phyloP scores from a whole-genome alignment of 2,888 invertebrate species.

The Strigamia crassipes region DNA sequence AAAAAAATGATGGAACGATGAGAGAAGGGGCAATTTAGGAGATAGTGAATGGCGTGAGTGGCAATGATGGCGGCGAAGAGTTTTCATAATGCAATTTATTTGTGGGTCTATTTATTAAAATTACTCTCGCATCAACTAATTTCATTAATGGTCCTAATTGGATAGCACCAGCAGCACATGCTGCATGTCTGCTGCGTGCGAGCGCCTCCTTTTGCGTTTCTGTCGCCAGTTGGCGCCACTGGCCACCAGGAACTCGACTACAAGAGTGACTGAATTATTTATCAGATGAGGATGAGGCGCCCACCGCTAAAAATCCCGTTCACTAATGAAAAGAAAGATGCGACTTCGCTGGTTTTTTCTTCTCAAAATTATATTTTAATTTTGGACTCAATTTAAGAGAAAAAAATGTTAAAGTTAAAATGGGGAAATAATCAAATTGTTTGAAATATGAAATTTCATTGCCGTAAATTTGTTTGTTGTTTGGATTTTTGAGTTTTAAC shows the following conservation, averaged over 20 bases:
- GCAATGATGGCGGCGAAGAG: constrained; percentile 6
- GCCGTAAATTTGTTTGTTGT: background rate
- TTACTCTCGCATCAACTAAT: constrained; percentile 45
- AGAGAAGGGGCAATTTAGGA: background rate
- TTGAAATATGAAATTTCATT: background rate
- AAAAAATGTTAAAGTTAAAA: no score
- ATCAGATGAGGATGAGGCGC: background rate
- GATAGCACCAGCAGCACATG: constrained; percentile 19
- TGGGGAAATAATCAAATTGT: no score
- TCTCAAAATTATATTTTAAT: background rate
- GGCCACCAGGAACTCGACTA: background rate
- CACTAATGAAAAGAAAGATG: background rate
- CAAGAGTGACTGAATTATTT: background rate
- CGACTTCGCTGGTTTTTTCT: background rate
- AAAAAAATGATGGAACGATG: background rate
- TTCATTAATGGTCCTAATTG: constrained; percentile 45
- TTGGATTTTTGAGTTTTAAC: background rate
- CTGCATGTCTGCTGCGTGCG: background rate
- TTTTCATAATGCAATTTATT: constrained; percentile 23
- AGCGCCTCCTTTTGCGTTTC: background rate
- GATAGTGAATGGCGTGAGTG: constrained; percentile 19
- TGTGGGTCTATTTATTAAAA: constrained; percentile 35
- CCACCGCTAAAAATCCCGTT: background rate
- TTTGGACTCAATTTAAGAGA: background rate
- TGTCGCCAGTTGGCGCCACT: background rate